Evolutionary conservation across 2,113 vertebrate genomes (phyloP).

Genomic region (Leptosomus discolor): DNA sequence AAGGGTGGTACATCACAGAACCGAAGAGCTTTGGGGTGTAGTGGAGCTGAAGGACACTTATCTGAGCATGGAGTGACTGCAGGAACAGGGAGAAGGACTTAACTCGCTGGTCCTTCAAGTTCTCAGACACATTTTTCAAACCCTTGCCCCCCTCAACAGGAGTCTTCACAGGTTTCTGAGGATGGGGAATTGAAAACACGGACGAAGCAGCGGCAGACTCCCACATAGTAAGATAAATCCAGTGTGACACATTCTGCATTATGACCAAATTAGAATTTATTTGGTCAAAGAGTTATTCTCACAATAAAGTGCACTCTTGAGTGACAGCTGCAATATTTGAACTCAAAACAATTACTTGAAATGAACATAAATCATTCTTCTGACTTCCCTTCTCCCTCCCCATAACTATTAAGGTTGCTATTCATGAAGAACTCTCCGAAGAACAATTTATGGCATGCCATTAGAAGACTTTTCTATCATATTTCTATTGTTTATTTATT

Average conservation of each 20-base stretch:
- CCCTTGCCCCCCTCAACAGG: neutral
- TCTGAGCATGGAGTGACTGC: neutral
- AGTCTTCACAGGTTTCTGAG: neutral
- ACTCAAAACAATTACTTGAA: neutral
- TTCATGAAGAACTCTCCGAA: neutral
- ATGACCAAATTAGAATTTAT: neutral
- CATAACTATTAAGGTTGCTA: neutral
- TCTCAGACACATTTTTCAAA: neutral
- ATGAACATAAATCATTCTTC: neutral
- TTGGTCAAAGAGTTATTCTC: neutral
- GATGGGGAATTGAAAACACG: neutral
- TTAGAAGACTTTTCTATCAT: neutral
- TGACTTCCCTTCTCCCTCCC: neutral
- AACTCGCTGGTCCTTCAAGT: neutral
- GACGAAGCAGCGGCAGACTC: neutral
- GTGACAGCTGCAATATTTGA: neutral
- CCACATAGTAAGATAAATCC: neutral
- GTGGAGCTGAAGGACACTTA: neutral
- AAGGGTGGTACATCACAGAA: neutral
- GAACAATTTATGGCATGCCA: neutral
- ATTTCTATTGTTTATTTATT: neutral
- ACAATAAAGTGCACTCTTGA: neutral
- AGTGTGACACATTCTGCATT: neutral
- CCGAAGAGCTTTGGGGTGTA: neutral
- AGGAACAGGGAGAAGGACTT: neutral